Conservation (phyloP, 2,113 vertebrate species). For the Thalassoma bifasciatum region DNA sequence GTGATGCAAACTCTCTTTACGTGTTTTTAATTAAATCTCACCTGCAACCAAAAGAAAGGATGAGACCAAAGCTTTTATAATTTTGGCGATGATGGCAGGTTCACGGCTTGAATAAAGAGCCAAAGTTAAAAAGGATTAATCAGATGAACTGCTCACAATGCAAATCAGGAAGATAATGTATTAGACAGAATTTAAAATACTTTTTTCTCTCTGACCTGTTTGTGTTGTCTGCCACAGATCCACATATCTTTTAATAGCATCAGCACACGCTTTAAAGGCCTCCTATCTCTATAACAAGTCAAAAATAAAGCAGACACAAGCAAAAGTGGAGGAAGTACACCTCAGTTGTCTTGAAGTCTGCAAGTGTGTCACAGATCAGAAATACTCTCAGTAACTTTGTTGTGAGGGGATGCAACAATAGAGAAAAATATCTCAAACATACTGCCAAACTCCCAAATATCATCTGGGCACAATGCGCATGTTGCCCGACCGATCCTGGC, state of each 20-base stretch:
- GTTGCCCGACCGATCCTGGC: slow-evolving; percentile 42
- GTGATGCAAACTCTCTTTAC: slow-evolving; percentile 55
- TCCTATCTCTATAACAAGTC: neutral
- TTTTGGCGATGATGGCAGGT: slow-evolving; percentile 42
- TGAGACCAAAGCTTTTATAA: slow-evolving; percentile 49
- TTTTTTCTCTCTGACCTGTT: neutral
- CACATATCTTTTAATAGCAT: slow-evolving; percentile 3
- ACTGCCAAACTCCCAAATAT: slow-evolving; percentile 57
- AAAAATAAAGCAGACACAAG: neutral
- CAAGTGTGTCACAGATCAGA: slow-evolving; percentile 16
- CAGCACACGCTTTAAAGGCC: slow-evolving; percentile 18
- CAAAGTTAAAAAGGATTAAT: slow-evolving; percentile 45
- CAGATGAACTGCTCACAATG: slow-evolving; percentile 36
- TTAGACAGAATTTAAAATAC: slow-evolving; percentile 16
- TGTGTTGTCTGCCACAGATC: slow-evolving; percentile 10
- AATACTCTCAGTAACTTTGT: neutral
- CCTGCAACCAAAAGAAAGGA: slow-evolving; percentile 57
- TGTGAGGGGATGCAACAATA: slow-evolving; percentile 27
- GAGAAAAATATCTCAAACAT: slow-evolving; percentile 1
- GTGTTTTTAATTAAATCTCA: slow-evolving; percentile 63
- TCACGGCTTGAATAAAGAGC: slow-evolving; percentile 48
- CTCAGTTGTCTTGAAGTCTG: neutral
- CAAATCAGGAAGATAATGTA: slow-evolving; percentile 32
- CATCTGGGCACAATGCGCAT: slow-evolving; percentile 52
- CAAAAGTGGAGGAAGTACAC: neutral